phyloP scores from a whole-genome alignment of 2,888 invertebrate species.

The Gisinianus flammeolus region DNA sequence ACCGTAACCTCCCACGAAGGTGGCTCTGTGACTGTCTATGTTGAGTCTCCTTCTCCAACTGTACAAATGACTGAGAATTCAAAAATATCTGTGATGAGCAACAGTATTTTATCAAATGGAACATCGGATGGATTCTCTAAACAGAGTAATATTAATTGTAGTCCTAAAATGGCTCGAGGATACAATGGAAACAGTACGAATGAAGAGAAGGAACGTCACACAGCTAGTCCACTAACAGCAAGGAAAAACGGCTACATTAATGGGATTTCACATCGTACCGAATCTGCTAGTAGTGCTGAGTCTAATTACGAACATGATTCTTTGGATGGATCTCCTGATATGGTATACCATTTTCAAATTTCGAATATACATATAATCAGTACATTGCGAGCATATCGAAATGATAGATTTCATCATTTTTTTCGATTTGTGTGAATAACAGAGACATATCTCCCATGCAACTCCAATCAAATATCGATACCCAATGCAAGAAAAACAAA shows the following conservation, averaged over 20 bases:
- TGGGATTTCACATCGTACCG: conserved; percentile 23
- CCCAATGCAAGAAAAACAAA: conserved; percentile 29
- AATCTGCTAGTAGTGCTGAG: conserved; percentile 21
- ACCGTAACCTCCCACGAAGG: neutral
- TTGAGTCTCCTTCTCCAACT: neutral
- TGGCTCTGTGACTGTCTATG: conserved; percentile 34
- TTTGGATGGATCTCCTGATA: conserved; percentile 31
- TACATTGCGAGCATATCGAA: too few species aligned
- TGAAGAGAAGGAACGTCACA: conserved; percentile 28
- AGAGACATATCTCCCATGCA: conserved; percentile 38
- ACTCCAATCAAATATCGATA: conserved; percentile 31
- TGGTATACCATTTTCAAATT: conserved; percentile 2
- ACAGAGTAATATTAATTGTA: conserved; percentile 21
- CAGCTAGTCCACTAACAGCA: conserved; percentile 29
- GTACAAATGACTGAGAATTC: conserved; percentile 39
- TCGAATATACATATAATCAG: too few species aligned
- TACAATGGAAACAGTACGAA: conserved; percentile 21
- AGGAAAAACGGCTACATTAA: conserved; percentile 39
- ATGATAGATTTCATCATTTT: too few species aligned
- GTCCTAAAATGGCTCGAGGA: conserved; percentile 39
- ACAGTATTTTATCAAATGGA: conserved; percentile 22
- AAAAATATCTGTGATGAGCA: conserved; percentile 34
- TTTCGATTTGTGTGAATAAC: neutral
- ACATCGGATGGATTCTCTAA: conserved; percentile 23
- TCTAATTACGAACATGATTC: conserved; percentile 34